Base-by-base conservation (phyloP, 2,888 invertebrate genomes). In the Rosalia funebris region DNA sequence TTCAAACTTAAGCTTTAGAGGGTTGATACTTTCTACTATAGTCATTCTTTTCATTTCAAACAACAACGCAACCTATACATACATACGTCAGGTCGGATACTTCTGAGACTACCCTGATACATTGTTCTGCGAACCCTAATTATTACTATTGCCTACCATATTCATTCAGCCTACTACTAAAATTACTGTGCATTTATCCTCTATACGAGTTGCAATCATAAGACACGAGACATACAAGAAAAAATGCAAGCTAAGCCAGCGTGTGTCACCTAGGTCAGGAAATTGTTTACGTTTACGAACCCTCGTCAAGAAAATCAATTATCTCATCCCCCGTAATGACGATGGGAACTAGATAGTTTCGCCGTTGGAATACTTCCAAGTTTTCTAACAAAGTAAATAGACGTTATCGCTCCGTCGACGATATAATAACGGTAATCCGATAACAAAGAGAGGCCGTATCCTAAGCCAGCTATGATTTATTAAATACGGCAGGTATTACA, bases 351-450 rank as follows among this genome's bases (percentile, higher is more conserved):
- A 15, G 46, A 47, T 47, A 16, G 11, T 1, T 44, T n/a, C 15
- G 4, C 16, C 11, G 11, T 46, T 47, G 46, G 34, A 34, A 16
- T 16, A 47, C 34, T 11, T 31, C 46, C 46, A 47, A 47, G 15
- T 10, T 34, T 45, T 25, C 25, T 25, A 3, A 3, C 25, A 7
- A 7, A 25, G 25, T 5, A 25, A 25, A 25, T 7, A 7, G 25
- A 3, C 25, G 25, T 25, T 25, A 25, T 25, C 25, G 25, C 25
- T n/a, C n/a, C 4, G 25, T 25, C 7, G 25, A 7, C 25, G 25
- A 25, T 25, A 7, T 5, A 25, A 25, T 25, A 25, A 25, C 25
- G 25, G 25, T 25, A 25, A 25, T 25, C 25, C 7, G 25, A 25
- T 25, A 25, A 25, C 4, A 25, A 25, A 25, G 7, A 25, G 25